These are phyloP conservation scores for Pterocles orientalis DNA, from an alignment of 2,113 vertebrate genomes.

Conservation along the genomic window DNA sequence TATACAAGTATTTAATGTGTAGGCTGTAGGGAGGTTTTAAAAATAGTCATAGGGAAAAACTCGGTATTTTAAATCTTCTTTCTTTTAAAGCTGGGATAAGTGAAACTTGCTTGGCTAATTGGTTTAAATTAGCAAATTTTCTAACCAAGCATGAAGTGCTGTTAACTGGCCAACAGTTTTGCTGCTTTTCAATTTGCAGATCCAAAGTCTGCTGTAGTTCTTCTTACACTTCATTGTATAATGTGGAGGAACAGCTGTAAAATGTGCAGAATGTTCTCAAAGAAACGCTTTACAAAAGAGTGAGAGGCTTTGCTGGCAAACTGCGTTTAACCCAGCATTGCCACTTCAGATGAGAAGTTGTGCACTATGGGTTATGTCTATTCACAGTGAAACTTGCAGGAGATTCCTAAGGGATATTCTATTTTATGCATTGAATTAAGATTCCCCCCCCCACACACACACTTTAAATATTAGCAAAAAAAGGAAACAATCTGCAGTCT, in stretches of 20 bases:
- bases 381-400: constrained; percentile 39
- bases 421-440: constrained; percentile 9
- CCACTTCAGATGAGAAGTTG: constrained; percentile 57
- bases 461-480: neutral
- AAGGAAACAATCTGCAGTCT: neutral
- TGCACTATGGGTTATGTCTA: neutral
- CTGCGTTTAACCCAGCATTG: constrained; percentile 48
- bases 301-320: constrained; percentile 43
- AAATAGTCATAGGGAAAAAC: neutral
- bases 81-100: constrained; percentile 8
- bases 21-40: neutral
- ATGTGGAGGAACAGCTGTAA: constrained; percentile 71
- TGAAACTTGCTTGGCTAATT: constrained; percentile 62
- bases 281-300: constrained; percentile 50
- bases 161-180: constrained; percentile 59
- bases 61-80: neutral
- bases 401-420: neutral
- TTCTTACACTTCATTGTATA: constrained; percentile 67
- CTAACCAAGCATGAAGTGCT: constrained; percentile 62
- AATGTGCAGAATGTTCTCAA: constrained; percentile 70
- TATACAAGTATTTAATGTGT: neutral
- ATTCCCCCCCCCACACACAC: neutral
- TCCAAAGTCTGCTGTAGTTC: constrained; percentile 57
- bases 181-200: constrained; percentile 67
- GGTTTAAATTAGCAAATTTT: constrained; percentile 68